A percentile compares a stretch with the other conserved stretches of the same genome.
phyloP scores from a whole-genome alignment of 2,888 invertebrate genomes.

The Oxytorus armatus region DNA sequence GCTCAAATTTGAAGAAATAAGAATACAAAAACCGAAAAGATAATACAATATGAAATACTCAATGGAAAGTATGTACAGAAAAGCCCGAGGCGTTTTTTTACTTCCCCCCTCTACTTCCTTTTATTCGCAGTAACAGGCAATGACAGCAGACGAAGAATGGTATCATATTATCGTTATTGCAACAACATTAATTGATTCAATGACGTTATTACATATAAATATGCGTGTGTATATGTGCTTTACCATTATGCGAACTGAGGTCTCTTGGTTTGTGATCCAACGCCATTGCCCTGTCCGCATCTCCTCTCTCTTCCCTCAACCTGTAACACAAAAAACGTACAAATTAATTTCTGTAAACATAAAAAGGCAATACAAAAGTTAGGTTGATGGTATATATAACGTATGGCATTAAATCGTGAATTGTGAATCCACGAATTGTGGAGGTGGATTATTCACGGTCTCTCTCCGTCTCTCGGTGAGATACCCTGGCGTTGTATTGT shows the following conservation, averaged over 20 bases:
- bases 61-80: conserved; percentile 23
- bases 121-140: conserved; percentile 22
- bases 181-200: conserved; percentile 59
- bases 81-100: conserved; percentile 38
- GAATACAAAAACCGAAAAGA: conserved; percentile 26
- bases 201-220: conserved; percentile 40
- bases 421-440: conserved; percentile 70
- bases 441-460: conserved; percentile 68
- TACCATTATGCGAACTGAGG: conserved; percentile 94
- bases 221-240: conserved; percentile 78
- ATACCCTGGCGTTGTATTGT: conserved; percentile 49
- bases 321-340: conserved; percentile 86
- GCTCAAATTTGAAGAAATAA: conserved; percentile 33
- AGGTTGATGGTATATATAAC: conserved; percentile 4
- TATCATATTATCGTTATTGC: conserved; percentile 44
- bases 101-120: conserved; percentile 4
- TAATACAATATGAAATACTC: conserved; percentile 49
- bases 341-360: conserved; percentile 49
- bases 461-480: conserved; percentile 18
- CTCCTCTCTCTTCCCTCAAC: conserved; percentile 94
- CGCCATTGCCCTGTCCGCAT: conserved; percentile 92
- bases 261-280: conserved; percentile 94
- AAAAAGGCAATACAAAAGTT: conserved; percentile 1
- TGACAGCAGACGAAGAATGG: conserved; percentile 27
- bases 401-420: conserved; percentile 70